Percentiles rank a stretch among this genome's conserved stretches.
Evolutionary conservation across 2,888 invertebrate species (phyloP).

Genomic region (Macaria notata): DNA sequence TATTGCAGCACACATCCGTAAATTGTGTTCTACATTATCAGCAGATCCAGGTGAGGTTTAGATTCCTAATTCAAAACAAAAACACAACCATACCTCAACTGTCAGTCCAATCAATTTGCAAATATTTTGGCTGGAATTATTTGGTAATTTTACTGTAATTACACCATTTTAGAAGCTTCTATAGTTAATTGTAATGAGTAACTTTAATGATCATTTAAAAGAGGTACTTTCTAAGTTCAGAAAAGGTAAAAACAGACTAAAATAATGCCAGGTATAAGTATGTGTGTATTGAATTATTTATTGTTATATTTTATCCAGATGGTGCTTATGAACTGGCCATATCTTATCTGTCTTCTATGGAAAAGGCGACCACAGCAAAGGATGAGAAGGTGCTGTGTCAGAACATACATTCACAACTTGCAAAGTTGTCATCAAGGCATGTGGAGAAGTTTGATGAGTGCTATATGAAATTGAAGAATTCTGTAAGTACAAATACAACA

Average conservation of each 20-base stretch:
- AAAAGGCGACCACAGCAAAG: constrained; percentile 49
- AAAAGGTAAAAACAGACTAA: constrained; percentile 33
- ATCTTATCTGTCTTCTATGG: constrained; percentile 67
- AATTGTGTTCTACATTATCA: constrained; percentile 69
- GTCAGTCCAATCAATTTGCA: constrained; percentile 24
- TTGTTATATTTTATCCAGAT: constrained; percentile 45
- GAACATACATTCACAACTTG: constrained; percentile 62
- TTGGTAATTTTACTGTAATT: constrained; percentile 3
- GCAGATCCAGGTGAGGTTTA: constrained; percentile 61
- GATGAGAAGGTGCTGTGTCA: constrained; percentile 72
- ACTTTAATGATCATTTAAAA: constrained; percentile 54
- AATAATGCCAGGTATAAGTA: not conserved
- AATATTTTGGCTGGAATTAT: constrained; percentile 17
- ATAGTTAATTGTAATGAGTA: constrained; percentile 47
- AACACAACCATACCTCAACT: constrained; percentile 16
- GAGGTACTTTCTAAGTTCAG: constrained; percentile 40
- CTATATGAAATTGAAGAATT: constrained; percentile 68
- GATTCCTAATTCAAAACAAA: constrained; percentile 27
- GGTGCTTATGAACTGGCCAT: constrained; percentile 73
- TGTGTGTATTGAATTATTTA: not conserved
- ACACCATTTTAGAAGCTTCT: constrained; percentile 15
- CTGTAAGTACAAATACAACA: constrained; percentile 53
- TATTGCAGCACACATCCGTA: constrained; percentile 62
- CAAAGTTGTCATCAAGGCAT: constrained; percentile 56
- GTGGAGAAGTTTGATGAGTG: constrained; percentile 74